A percentile compares a stretch with the other conserved stretches of the same genome.
Evolutionary conservation across 2,797 vertebrate species (phyloP).

Genomic region (Chelon labrosus): DNA sequence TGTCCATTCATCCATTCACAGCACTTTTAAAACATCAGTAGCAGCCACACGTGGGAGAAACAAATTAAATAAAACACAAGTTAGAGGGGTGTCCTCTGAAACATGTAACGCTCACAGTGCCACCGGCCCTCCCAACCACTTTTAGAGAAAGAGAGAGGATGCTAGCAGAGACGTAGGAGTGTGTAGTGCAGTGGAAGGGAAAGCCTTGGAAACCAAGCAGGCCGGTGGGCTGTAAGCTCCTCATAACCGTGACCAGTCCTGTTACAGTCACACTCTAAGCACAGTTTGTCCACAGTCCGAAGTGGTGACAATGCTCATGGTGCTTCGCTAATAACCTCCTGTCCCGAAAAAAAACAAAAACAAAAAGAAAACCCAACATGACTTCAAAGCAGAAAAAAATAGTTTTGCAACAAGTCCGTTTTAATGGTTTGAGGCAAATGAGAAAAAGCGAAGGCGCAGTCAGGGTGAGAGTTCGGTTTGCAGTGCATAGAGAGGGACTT

Average conservation of each 20-base stretch:
- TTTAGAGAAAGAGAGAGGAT: conserved; percentile 13
- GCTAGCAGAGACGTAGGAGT: conserved; percentile 52
- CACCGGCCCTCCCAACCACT: conserved; percentile 51
- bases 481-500: conserved; percentile 84
- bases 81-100: conserved; percentile 49
- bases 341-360: not conserved
- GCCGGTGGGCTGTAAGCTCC: conserved; percentile 45
- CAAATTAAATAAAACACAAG: conserved; percentile 56
- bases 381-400: conserved; percentile 56
- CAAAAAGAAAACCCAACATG: conserved; percentile 43
- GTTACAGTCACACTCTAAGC: conserved; percentile 44
- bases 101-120: conserved; percentile 63
- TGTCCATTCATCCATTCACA: conserved; percentile 80
- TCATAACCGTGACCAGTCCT: conserved; percentile 33
- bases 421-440: conserved; percentile 75
- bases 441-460: conserved; percentile 75
- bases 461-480: conserved; percentile 73
- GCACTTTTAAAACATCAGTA: conserved; percentile 83
- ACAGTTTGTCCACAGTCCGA: conserved; percentile 56
- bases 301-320: conserved; percentile 25
- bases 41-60: conserved; percentile 79
- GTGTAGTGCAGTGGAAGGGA: conserved; percentile 39
- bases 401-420: conserved; percentile 60
- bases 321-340: conserved; percentile 18
- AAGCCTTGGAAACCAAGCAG: conserved; percentile 17